Percentiles rank a stretch among this genome's conserved stretches.
Evolutionary conservation across 1,140 invertebrate species (phyloP).

Genomic region (Lasaia peninsularis): DNA sequence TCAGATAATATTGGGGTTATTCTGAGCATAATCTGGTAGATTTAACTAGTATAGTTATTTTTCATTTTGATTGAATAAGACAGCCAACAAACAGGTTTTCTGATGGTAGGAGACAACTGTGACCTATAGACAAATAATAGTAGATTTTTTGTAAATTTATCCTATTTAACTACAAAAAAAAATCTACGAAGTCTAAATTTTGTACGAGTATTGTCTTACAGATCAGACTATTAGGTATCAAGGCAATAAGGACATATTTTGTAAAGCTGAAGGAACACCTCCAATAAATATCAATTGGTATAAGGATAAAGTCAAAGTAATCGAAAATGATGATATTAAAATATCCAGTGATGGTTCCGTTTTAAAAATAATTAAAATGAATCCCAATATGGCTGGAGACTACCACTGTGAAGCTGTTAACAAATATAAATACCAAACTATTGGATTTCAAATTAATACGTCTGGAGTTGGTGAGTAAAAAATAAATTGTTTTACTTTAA

Average conservation of each 20-base stretch:
- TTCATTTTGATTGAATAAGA: too few species aligned
- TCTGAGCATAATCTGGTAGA: too few species aligned
- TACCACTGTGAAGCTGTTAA: slow-evolving; percentile 31
- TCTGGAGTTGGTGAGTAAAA: neutral
- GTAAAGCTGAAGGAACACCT: slow-evolving; percentile 31
- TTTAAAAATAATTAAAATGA: slow-evolving; percentile 29
- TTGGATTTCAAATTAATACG: neutral
- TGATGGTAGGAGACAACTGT: too few species aligned
- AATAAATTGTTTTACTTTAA: too few species aligned
- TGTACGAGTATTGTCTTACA: slow-evolving; percentile 17
- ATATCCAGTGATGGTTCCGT: slow-evolving; percentile 26
- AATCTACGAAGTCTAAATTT: neutral
- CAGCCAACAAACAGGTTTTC: too few species aligned
- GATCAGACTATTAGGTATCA: slow-evolving; percentile 27
- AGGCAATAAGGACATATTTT: slow-evolving; percentile 22
- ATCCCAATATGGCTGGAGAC: slow-evolving; percentile 19
- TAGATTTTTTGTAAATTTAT: neutral
- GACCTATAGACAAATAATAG: too few species aligned
- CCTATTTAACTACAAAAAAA: neutral
- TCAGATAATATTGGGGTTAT: too few species aligned
- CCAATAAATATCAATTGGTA: slow-evolving; percentile 32
- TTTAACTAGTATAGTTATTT: too few species aligned
- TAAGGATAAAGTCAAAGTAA: slow-evolving; percentile 20
- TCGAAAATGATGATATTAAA: slow-evolving; percentile 16
- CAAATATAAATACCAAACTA: slow-evolving; percentile 18